Conservation (phyloP, 2,113 vertebrate genomes). For the Cacatua alba region DNA sequence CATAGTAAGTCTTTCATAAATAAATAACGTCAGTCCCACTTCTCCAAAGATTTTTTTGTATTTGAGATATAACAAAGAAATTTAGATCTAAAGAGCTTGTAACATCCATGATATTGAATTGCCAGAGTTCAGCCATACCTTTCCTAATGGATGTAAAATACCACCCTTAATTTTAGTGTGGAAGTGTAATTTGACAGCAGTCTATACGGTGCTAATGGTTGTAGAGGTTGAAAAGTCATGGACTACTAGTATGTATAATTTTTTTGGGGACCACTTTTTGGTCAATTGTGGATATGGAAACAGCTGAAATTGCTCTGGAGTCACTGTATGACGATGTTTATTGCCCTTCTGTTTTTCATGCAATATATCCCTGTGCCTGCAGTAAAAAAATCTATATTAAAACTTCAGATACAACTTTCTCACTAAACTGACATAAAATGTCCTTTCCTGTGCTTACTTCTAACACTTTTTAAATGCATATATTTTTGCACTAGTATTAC, state of each 20-base stretch:
- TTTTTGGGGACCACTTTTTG: neutral
- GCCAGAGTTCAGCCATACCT: fast-evolving
- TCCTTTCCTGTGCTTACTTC: neutral
- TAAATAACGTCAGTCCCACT: neutral
- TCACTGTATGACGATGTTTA: neutral
- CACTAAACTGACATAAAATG: neutral
- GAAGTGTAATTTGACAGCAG: neutral
- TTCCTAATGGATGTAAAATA: neutral
- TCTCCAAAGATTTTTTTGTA: neutral
- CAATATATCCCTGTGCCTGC: neutral
- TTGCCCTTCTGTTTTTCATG: neutral
- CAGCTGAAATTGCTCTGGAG: neutral
- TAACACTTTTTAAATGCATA: neutral
- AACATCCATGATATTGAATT: neutral
- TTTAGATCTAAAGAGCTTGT: neutral
- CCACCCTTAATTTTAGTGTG: neutral
- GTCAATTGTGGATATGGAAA: neutral
- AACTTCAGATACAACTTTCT: neutral
- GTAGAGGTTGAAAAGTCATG: neutral
- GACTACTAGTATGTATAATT: neutral
- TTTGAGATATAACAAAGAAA: neutral
- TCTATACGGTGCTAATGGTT: fast-evolving
- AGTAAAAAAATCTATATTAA: neutral
- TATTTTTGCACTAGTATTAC: neutral
- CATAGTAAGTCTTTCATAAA: neutral